phyloP scores from a whole-genome alignment of 2,113 vertebrate species.

The Galbula dea region DNA sequence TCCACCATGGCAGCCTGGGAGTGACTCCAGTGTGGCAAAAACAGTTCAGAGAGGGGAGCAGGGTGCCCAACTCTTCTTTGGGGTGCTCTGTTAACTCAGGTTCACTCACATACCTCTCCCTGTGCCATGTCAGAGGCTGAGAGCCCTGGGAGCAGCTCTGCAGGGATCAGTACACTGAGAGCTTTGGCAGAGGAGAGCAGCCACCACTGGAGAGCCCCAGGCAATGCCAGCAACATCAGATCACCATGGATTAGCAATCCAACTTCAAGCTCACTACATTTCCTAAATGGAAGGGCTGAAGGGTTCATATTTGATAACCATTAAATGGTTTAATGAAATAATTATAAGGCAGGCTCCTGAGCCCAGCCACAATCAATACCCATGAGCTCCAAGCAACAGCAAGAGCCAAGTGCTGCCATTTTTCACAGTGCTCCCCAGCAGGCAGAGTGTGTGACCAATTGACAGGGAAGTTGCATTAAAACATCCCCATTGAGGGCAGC shows the following conservation, averaged over 20 bases:
- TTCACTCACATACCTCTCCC: fast-evolving
- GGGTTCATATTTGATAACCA: constrained; percentile 77
- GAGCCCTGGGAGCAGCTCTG: neutral
- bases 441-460: constrained; percentile 62
- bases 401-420: constrained; percentile 11
- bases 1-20: fast-evolving
- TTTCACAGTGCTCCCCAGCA: constrained; percentile 68
- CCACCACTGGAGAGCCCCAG: neutral
- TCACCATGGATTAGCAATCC: neutral
- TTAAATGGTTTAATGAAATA: constrained; percentile 80
- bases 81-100: neutral
- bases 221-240: neutral
- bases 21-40: fast-evolving
- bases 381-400: constrained; percentile 64
- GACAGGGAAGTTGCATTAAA: constrained; percentile 86
- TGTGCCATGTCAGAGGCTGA: fast-evolving
- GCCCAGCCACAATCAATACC: constrained; percentile 65
- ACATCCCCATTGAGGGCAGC: constrained; percentile 81
- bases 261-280: neutral
- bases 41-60: neutral
- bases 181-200: neutral
- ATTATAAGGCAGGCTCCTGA: constrained; percentile 73
- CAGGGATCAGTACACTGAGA: neutral
- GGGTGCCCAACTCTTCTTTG: fast-evolving
- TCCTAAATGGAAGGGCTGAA: constrained; percentile 27